Conservation (phyloP, 1,140 invertebrate genomes). For the Macrobrachium nipponense region DNA sequence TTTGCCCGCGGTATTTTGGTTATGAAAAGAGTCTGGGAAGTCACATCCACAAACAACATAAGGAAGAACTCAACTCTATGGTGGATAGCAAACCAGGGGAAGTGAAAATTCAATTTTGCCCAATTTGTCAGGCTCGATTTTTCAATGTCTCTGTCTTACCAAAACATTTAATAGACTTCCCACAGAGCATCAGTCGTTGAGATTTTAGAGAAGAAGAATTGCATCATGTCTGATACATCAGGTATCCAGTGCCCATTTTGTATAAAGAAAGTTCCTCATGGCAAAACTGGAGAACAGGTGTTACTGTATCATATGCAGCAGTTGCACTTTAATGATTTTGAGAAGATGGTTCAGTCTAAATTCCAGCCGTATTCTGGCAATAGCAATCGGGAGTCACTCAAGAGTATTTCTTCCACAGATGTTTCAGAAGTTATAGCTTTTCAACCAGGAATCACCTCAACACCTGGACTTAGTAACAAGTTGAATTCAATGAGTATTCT, state of each 20-base stretch:
- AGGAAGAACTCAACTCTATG: conserved; percentile 55
- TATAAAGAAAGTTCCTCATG: conserved; percentile 56
- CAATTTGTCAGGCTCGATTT: conserved; percentile 60
- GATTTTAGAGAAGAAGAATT: conserved; percentile 54
- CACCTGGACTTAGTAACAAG: conserved; percentile 59
- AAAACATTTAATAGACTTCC: conserved; percentile 60
- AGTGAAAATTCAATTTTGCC: conserved; percentile 57
- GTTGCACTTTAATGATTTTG: conserved; percentile 46
- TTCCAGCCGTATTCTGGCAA: conserved; percentile 47
- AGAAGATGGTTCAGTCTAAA: conserved; percentile 47
- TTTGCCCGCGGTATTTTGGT: conserved; percentile 59
- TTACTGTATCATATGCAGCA: conserved; percentile 61
- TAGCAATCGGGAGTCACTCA: conserved; percentile 18
- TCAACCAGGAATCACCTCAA: conserved; percentile 49
- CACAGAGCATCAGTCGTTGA: conserved; percentile 60
- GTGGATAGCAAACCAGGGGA: conserved; percentile 39
- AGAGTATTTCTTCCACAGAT: conserved; percentile 28
- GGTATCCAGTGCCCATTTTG: conserved; percentile 63
- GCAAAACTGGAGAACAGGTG: conserved; percentile 58
- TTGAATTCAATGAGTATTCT: conserved; percentile 30
- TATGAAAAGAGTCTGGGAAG: conserved; percentile 57
- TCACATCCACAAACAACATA: conserved; percentile 60
- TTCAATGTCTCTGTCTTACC: conserved; percentile 60
- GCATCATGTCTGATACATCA: conserved; percentile 43
- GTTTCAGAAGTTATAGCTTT: conserved; percentile 25